phyloP scores from a whole-genome alignment of 2,888 invertebrate species.

The Lacanobia wlatinum region DNA sequence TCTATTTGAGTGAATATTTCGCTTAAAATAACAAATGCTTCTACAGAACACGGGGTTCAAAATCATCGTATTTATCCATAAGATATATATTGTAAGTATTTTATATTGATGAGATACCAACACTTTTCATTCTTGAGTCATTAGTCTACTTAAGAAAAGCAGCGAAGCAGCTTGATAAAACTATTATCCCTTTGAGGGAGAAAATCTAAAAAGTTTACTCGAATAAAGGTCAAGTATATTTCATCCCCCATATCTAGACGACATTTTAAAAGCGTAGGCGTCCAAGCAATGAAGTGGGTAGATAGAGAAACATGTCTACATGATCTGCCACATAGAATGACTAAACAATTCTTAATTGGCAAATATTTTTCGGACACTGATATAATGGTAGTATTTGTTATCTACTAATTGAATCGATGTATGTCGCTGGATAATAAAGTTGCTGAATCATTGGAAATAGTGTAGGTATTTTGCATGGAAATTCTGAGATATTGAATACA shows the following conservation, averaged over 20 bases:
- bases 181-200: neutral
- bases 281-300: conserved; percentile 2
- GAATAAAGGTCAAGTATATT: conserved; percentile 34
- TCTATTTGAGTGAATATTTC: conserved; percentile 10
- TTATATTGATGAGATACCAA: neutral
- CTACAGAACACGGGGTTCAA: neutral
- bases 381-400: conserved; percentile 31
- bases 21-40: neutral
- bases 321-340: conserved; percentile 17
- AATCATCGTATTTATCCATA: neutral
- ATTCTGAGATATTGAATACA: conserved; percentile 6
- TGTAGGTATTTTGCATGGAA: conserved; percentile 1
- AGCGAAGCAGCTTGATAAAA: neutral
- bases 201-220: neutral
- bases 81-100: neutral
- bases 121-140: neutral
- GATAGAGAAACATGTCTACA: neutral
- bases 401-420: conserved; percentile 38
- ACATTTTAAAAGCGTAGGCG: conserved; percentile 7
- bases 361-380: conserved; percentile 30
- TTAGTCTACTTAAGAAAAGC: neutral
- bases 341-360: conserved; percentile 26
- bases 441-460: conserved; percentile 44
- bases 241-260: conserved; percentile 10
- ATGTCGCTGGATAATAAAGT: conserved; percentile 18